Evolutionary conservation across 2,888 invertebrate genomes (phyloP).

Genomic region (Phaonia tiefii): DNA sequence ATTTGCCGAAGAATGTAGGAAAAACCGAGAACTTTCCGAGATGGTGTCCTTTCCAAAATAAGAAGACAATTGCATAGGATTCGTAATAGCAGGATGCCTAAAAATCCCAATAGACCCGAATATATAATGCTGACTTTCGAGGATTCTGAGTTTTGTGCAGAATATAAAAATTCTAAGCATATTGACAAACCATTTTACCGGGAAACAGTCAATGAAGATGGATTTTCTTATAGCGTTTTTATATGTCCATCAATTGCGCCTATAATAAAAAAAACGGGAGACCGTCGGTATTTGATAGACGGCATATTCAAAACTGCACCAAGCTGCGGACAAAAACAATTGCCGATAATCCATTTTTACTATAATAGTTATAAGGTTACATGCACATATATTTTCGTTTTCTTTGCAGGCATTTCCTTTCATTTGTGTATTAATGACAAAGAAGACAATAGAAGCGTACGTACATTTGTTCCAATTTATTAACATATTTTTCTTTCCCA

Average conservation of each 20-base stretch:
- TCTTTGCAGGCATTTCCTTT: slow-evolving; percentile 30
- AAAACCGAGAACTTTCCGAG: background rate
- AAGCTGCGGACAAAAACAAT: background rate
- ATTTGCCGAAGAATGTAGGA: slow-evolving; percentile 24
- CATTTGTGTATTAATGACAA: slow-evolving; percentile 71
- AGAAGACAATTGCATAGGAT: slow-evolving; percentile 1
- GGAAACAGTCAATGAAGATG: background rate
- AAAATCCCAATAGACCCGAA: background rate
- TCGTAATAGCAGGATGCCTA: slow-evolving; percentile 1
- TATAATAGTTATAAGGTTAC: background rate
- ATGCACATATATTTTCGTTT: background rate
- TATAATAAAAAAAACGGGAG: background rate
- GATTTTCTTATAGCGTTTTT: background rate
- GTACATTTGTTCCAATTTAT: too few species aligned
- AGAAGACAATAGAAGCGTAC: slow-evolving; percentile 26
- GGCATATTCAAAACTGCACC: background rate
- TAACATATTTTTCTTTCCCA: too few species aligned
- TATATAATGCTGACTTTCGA: background rate
- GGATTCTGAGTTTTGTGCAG: background rate
- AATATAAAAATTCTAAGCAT: slow-evolving; percentile 12
- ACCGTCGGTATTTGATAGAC: too few species aligned
- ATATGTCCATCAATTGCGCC: background rate
- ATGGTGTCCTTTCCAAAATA: slow-evolving; percentile 22
- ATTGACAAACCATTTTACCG: slow-evolving; percentile 3
- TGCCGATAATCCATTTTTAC: background rate